Base-by-base conservation (phyloP, 1,140 invertebrate species). In the Calephelis virginiensis region DNA sequence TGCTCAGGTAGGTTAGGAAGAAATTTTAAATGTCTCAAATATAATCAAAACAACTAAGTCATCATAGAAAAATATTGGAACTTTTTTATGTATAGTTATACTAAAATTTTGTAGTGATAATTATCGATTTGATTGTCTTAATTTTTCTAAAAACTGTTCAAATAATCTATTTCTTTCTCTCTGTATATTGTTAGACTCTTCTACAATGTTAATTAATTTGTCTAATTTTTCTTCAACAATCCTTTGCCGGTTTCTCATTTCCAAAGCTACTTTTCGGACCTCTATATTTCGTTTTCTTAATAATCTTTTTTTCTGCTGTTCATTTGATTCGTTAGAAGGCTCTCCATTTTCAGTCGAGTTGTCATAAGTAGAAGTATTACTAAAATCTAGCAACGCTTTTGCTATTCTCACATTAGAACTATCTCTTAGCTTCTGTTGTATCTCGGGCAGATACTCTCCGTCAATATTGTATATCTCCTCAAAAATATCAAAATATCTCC, bases 161-260 rank as follows among this genome's bases (percentile, higher is more conserved):
- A 91, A 91, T 9, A 91, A 56, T 70, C 72, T 81, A 73, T 91
- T 89, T 60, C 89, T 73, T 69, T 91, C 86, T 64, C 75, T 81
- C 69, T 91, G 86, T 65, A 91, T 91, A 66, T 66, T 82, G 63
- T 91, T 91, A 63, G 89, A 91, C 71, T 91, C 86, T 76, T 91
- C 81, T 10, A 91, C 86, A 67, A 89, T 89, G 80, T 79, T 83
- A 62, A 91, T 87, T 70, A 91, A 70, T 37, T 80, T 89, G 81
- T 91, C 89, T 78, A 91, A 76, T 63, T 91, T 91, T 59, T 85
- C 82, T 72, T 91, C 89, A 0, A 91, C 85, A 47, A 77, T 69
- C 63, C 73, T 79, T 64, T 91, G 89, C 38, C 89, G 74, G 59
- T 91, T 86, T 66, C 83, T 80, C 76, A 91, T 83, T 74, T 91